Conservation (phyloP, 2,797 vertebrate genomes). For the Gorsachius magnificus region DNA sequence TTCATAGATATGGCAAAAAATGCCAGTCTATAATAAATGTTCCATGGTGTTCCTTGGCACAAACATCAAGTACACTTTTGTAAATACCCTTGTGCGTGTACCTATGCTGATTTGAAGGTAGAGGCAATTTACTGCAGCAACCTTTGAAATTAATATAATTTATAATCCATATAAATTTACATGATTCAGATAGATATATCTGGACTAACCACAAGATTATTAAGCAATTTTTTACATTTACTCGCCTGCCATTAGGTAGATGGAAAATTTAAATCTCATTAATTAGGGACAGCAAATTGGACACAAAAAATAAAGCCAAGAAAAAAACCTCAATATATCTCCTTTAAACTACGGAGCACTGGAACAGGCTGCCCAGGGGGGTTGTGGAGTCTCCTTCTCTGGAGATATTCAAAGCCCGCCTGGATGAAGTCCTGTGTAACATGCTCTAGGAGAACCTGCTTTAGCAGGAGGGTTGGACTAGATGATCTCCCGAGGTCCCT, state of each 20-base stretch:
- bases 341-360: background rate
- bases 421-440: too few species aligned
- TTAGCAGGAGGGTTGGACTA: too few species aligned
- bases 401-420: too few species aligned
- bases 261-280: background rate
- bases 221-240: background rate
- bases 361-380: too few species aligned
- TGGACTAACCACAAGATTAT: background rate
- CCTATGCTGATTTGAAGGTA: background rate
- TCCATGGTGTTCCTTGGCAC: background rate
- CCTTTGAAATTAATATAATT: background rate
- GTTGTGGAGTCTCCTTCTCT: too few species aligned
- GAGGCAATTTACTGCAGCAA: background rate
- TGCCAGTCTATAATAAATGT: background rate
- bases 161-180: background rate
- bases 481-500: too few species aligned
- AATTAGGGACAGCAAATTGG: background rate
- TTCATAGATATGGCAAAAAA: background rate
- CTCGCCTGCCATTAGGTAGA: background rate
- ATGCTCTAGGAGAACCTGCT: too few species aligned
- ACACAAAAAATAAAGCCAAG: background rate
- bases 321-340: fast-evolving
- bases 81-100: background rate
- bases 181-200: background rate
- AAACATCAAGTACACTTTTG: background rate